Evolutionary conservation across 37 sponge, comb jelly and placozoan genomes (phyloP).

Genomic region (Lycopodina hypogea): DNA sequence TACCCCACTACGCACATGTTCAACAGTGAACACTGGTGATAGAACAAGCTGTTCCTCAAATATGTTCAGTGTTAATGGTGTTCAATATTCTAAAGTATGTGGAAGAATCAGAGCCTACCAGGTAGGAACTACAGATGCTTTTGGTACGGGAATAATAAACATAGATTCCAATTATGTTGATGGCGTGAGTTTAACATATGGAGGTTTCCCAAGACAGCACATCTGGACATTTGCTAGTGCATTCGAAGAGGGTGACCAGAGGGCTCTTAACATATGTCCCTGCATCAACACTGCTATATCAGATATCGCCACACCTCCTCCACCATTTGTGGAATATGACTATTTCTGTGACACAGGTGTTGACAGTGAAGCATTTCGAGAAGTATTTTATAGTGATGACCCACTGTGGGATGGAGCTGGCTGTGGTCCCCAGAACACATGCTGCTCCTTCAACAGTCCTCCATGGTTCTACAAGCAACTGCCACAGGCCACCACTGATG

Average conservation of each 20-base stretch:
- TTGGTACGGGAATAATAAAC: background rate
- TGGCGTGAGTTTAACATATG: conserved; percentile 13
- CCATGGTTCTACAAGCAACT: conserved; percentile 55
- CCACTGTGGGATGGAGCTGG: conserved; percentile 57
- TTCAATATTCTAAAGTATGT: background rate
- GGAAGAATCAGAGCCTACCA: conserved; percentile 6
- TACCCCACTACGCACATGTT: no score
- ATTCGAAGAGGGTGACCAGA: background rate
- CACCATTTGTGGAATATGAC: background rate
- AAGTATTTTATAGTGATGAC: background rate
- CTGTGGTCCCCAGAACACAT: conserved; percentile 33
- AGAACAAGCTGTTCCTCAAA: no score
- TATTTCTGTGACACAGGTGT: background rate
- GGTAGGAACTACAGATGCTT: conserved; percentile 5
- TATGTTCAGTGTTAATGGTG: no score
- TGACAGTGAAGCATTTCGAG: no score
- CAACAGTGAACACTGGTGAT: no score
- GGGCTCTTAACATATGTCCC: background rate
- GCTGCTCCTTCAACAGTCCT: conserved; percentile 39
- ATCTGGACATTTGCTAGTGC: conserved; percentile 4
- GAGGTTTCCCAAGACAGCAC: background rate
- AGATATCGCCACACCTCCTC: background rate
- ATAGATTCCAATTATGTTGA: conserved; percentile 8
- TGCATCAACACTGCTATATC: background rate
- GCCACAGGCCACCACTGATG: conserved; percentile 2